Conservation (phyloP, 2,888 invertebrate genomes). For the Malachius bipustulatus region DNA sequence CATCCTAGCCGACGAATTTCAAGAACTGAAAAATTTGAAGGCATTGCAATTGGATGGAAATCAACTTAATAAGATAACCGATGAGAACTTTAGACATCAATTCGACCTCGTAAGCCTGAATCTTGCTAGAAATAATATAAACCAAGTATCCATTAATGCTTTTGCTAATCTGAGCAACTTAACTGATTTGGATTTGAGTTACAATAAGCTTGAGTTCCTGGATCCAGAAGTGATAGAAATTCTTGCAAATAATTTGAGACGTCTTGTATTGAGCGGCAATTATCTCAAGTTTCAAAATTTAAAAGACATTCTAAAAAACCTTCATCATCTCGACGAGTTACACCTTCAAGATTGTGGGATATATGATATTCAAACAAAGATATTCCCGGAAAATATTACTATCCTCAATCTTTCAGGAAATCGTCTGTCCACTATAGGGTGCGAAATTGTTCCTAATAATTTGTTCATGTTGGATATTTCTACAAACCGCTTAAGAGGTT, state of each 20-base stretch:
- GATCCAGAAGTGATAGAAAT: constrained; percentile 46
- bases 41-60: constrained; percentile 61
- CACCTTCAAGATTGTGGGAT: constrained; percentile 48
- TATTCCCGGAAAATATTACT: constrained; percentile 46
- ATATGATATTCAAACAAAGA: constrained; percentile 42
- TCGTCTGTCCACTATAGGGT: constrained; percentile 46
- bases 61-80: constrained; percentile 55
- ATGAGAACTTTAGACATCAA: constrained; percentile 49
- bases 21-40: constrained; percentile 50
- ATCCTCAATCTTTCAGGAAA: constrained; percentile 60
- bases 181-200: constrained; percentile 57
- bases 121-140: constrained; percentile 58
- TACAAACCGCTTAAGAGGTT: constrained; percentile 54
- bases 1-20: constrained; percentile 54
- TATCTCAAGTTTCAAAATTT: constrained; percentile 44
- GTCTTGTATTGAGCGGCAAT: constrained; percentile 60
- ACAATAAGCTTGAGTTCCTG: constrained; percentile 57
- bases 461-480: constrained; percentile 59
- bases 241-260: constrained; percentile 46
- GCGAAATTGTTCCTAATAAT: constrained; percentile 43
- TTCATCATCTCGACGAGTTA: constrained; percentile 44
- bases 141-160: constrained; percentile 55
- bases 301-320: constrained; percentile 40
- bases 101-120: constrained; percentile 43
- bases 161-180: constrained; percentile 58